These are phyloP conservation scores for Lordiphosa stackelbergi DNA, from an alignment of 1,140 invertebrate species.

Conservation along the genomic window DNA sequence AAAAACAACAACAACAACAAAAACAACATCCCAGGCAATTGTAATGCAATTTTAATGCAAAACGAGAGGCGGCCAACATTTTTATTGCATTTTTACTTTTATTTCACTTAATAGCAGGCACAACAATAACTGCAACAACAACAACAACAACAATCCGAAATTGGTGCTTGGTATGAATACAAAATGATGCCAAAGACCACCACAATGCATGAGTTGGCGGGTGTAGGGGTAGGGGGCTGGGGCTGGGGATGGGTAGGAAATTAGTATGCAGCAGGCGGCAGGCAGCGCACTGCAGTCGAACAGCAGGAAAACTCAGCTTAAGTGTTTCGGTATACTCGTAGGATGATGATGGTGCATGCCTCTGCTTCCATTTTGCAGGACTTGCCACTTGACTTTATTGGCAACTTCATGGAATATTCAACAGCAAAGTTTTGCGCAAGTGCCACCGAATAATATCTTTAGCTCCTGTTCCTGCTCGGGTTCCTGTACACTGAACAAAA, in stretches of 20 bases:
- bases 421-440: slow-evolving; percentile 58
- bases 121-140: slow-evolving; percentile 48
- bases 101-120: slow-evolving; percentile 71
- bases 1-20: slow-evolving; percentile 24
- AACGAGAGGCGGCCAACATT: slow-evolving; percentile 64
- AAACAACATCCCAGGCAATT: slow-evolving; percentile 60
- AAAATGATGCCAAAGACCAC: slow-evolving; percentile 66
- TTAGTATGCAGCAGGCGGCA: slow-evolving; percentile 65
- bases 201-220: slow-evolving; percentile 38
- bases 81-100: slow-evolving; percentile 74
- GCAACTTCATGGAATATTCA: slow-evolving; percentile 76
- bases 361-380: slow-evolving; percentile 33
- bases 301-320: slow-evolving; percentile 43
- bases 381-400: slow-evolving; percentile 74
- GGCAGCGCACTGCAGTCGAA: slow-evolving; percentile 41
- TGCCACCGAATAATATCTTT: slow-evolving; percentile 50
- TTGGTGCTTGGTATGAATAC: slow-evolving; percentile 76
- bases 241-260: slow-evolving; percentile 31
- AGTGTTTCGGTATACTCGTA: slow-evolving; percentile 22
- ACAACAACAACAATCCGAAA: slow-evolving; percentile 49
- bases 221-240: not conserved
- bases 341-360: slow-evolving; percentile 8
- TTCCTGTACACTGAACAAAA: too few relatives aligned
- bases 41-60: slow-evolving; percentile 77
- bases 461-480: not conserved